A percentile compares a stretch with the other conserved stretches of the same genome.
phyloP scores from a whole-genome alignment of 2,797 vertebrate species.

The Miichthys miiuy region DNA sequence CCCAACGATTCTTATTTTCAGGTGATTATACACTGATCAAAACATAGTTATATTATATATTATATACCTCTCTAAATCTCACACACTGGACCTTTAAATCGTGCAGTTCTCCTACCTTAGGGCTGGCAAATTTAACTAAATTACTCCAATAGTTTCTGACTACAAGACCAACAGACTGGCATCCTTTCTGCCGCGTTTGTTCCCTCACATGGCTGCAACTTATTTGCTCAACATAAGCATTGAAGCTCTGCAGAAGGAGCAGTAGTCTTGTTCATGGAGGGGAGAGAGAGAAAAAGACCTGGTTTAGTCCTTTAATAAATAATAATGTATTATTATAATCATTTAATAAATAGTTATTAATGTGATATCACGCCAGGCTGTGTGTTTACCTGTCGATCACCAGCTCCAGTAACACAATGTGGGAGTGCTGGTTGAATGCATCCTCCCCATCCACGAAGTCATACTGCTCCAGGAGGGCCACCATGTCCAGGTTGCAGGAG shows the following conservation, averaged over 20 bases:
- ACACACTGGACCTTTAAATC: background rate
- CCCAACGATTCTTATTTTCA: no score
- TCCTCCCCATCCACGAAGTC: conserved; percentile 88
- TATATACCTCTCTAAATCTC: no score
- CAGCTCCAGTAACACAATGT: conserved; percentile 91
- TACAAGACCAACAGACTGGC: conserved; percentile 90
- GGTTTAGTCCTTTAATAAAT: background rate
- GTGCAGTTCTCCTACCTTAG: conserved; percentile 50
- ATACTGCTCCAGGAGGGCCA: conserved; percentile 89
- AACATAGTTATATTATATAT: no score
- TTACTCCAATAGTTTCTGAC: conserved; percentile 90
- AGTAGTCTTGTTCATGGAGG: conserved; percentile 84
- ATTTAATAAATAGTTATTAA: background rate
- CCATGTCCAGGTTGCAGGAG: conserved; percentile 91
- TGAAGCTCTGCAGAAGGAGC: conserved; percentile 94
- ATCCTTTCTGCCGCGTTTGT: conserved; percentile 53
- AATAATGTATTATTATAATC: no score
- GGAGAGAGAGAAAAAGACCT: background rate
- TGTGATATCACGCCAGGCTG: background rate
- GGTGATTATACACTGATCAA: no score
- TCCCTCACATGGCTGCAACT: conserved; percentile 58
- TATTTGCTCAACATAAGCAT: conserved; percentile 81
- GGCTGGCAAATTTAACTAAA: conserved; percentile 81
- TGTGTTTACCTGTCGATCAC: conserved; percentile 91
- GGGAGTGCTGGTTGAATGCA: conserved; percentile 91